Evolutionary conservation across 1,140 invertebrate genomes (phyloP).

Genomic region (Drosophila elegans): DNA sequence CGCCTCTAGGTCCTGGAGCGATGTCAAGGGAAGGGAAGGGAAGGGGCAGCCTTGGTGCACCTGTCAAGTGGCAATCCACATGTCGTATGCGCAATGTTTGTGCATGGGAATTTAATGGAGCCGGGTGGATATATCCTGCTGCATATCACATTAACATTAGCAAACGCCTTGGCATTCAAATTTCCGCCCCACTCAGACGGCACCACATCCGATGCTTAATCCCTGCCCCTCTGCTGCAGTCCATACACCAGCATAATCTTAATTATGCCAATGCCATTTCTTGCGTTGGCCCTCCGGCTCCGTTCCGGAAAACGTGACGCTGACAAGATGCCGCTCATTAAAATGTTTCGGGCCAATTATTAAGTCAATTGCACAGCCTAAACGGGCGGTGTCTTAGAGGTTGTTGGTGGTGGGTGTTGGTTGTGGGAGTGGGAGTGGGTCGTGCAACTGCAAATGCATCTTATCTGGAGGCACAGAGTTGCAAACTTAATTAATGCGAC

Average conservation of each 20-base stretch:
- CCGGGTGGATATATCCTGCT: slow-evolving; percentile 32
- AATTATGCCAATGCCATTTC: slow-evolving; percentile 70
- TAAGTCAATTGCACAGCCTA: slow-evolving; percentile 41
- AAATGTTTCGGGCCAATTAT: slow-evolving; percentile 78
- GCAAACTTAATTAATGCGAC: slow-evolving; percentile 61
- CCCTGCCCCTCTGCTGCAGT: neutral
- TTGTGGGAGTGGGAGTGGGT: slow-evolving; percentile 2
- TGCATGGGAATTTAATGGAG: slow-evolving; percentile 60
- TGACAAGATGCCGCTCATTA: slow-evolving; percentile 71
- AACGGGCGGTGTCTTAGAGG: neutral
- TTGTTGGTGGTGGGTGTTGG: slow-evolving; percentile 6
- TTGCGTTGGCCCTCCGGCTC: slow-evolving; percentile 31
- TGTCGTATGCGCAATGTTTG: slow-evolving; percentile 47
- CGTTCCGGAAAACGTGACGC: slow-evolving; percentile 58
- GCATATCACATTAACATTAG: slow-evolving; percentile 66
- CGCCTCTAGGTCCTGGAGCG: neutral
- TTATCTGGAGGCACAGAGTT: slow-evolving; percentile 38
- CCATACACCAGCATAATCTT: slow-evolving; percentile 38
- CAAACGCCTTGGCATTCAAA: slow-evolving; percentile 73
- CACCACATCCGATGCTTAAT: slow-evolving; percentile 7
- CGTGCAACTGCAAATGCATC: slow-evolving; percentile 33
- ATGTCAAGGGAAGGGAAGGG: neutral
- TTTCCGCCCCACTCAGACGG: slow-evolving; percentile 50
- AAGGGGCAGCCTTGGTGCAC: slow-evolving; percentile 14
- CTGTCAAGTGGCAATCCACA: slow-evolving; percentile 50